These are phyloP conservation scores for Rhadinocentrus ornatus DNA, from an alignment of 2,797 vertebrate genomes.

Conservation along the genomic window DNA sequence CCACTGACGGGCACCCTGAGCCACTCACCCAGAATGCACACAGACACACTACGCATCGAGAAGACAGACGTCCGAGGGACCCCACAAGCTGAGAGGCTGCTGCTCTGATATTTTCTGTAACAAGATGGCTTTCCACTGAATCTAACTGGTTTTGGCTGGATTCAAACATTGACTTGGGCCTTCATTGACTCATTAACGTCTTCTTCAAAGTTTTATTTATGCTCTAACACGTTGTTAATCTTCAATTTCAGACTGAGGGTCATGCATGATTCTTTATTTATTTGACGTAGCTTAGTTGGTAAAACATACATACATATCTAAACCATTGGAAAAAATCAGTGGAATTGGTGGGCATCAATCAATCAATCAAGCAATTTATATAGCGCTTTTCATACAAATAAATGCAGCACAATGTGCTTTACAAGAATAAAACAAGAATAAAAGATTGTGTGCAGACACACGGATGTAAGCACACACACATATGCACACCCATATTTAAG, in stretches of 20 bases:
- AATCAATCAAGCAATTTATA: too few species aligned
- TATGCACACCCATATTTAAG: too few species aligned
- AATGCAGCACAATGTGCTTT: too few species aligned
- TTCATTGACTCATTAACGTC: not conserved
- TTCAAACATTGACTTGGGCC: not conserved
- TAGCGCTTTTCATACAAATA: too few species aligned
- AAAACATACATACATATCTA: too few species aligned
- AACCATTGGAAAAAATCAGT: not conserved
- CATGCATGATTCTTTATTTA: not conserved
- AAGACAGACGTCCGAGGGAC: not conserved
- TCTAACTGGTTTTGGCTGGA: not conserved
- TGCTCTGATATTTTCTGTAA: not conserved
- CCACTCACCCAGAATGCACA: slow-evolving; percentile 22
- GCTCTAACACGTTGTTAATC: not conserved
- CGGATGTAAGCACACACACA: too few species aligned
- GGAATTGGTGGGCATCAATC: too few species aligned
- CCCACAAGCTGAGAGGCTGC: not conserved
- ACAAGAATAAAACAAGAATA: too few species aligned
- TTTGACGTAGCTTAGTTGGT: too few species aligned
- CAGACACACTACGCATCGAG: slow-evolving; percentile 16
- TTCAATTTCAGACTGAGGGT: not conserved
- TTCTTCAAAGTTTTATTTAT: not conserved
- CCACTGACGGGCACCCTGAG: slow-evolving; percentile 3
- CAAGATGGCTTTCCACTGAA: not conserved
- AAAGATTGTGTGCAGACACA: too few species aligned